Evolutionary conservation across 2,113 vertebrate genomes (phyloP), one percentile per base, ranked within the genome.

Genomic region (Amblyopsis rosae): DNA sequence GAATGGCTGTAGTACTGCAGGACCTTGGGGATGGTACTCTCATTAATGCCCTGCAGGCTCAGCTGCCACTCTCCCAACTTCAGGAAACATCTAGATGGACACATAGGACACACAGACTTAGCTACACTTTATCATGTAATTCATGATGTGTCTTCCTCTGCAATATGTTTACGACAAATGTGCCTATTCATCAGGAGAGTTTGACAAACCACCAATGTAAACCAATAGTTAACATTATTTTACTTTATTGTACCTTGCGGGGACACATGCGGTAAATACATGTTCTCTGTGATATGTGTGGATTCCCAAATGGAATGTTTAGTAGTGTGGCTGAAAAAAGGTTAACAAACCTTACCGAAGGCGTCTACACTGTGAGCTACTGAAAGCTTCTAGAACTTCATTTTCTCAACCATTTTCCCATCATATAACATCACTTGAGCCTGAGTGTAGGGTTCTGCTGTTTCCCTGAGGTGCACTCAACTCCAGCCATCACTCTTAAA

Each of bases 11-110:
- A 99, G 89, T 98, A 99, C 76, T 99, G 96, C 66, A 99, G 82
- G 45, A 99, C 98, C 17, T 97, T 97, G 73, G 97, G 97, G 87
- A 99, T 99, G 62, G 98, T 99, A 85, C 96, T 96, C 86, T 99
- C 98, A 0, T 99, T 99, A 91, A 99, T 98, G 82, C 98, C 98
- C 83, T 99, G 97, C 41, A 99, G 92, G 83, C 93, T 99, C 69
- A 99, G 95, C 90, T 99, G 97, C 98, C 98, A 99, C 81, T 99
- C 98, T 0, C 98, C 98, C 62, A 99, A 90, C 41, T 99, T 99
- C 87, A 99, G 89, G 84, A 98, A 99, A 86, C 98, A 99, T 81
- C 98, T 99, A 84, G 16, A 65, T 10, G 57, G 62, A 78, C 2
- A 33, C 63, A 50, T 69, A 12, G 8, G 4, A 17, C 9, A 3